A percentile compares a stretch with the other conserved stretches of the same genome.
Conservation (phyloP, 2,797 vertebrate genomes). For the Lepus oiostolus region DNA sequence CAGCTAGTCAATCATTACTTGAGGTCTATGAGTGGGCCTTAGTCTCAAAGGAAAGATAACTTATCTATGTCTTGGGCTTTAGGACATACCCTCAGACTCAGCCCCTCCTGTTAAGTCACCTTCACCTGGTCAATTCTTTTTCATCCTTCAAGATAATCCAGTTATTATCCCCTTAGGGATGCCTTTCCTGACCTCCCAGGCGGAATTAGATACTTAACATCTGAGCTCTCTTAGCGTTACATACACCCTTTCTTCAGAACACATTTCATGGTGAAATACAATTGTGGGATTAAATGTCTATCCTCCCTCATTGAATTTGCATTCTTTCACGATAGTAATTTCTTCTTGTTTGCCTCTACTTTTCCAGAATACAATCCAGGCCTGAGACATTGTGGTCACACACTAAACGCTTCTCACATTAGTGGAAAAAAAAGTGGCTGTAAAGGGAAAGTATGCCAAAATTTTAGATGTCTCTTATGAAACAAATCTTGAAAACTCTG, state of each 20-base stretch:
- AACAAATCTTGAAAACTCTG: conserved; percentile 16
- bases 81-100: not conserved
- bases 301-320: not conserved
- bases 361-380: conserved; percentile 10
- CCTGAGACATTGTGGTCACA: not conserved
- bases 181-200: not conserved
- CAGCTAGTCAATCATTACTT: not conserved
- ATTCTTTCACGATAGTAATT: not conserved
- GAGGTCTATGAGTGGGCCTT: not conserved
- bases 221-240: not conserved
- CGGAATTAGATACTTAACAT: conserved; percentile 8
- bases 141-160: conserved; percentile 9
- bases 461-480: conserved; percentile 55
- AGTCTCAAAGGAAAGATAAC: not conserved
- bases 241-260: not conserved
- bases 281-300: conserved; percentile 8
- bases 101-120: not conserved
- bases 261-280: conserved; percentile 28
- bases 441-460: conserved; percentile 2
- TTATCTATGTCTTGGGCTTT: not conserved
- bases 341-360: conserved; percentile 30
- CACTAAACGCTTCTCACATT: conserved; percentile 18
- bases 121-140: not conserved
- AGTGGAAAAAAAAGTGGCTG: not conserved
- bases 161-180: conserved; percentile 18